A percentile compares a stretch with the other conserved stretches of the same genome.
These are phyloP conservation scores for Hipparchia sbordonii DNA, from an alignment of 2,888 invertebrate species.

Conservation along the genomic window DNA sequence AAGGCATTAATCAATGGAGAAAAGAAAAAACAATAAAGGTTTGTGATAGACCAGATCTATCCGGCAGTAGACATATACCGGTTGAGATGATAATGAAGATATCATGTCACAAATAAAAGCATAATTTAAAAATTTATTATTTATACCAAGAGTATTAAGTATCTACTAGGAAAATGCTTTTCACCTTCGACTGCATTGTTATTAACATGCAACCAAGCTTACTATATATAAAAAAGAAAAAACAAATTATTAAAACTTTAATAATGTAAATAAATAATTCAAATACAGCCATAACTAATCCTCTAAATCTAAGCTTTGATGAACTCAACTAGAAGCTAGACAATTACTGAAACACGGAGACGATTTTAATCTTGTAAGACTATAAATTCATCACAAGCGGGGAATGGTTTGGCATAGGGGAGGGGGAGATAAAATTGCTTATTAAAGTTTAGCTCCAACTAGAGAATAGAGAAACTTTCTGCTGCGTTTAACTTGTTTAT, in stretches of 20 bases:
- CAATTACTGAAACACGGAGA: conserved; percentile 33
- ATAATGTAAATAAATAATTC: no score
- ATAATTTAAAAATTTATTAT: no score
- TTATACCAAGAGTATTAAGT: no score
- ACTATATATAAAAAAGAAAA: no score
- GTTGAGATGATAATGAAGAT: no score
- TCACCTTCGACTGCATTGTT: no score
- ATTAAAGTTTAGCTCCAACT: conserved; percentile 31
- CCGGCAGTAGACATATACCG: no score
- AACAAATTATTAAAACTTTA: no score
- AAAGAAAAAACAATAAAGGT: not conserved
- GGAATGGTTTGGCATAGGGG: conserved; percentile 15
- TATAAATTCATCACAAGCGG: conserved; percentile 39
- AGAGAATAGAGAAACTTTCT: conserved; percentile 29
- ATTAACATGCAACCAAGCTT: no score
- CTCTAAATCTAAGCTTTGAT: not conserved
- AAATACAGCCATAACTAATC: not conserved
- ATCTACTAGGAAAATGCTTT: no score
- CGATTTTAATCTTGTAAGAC: conserved; percentile 41
- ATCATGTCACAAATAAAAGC: no score
- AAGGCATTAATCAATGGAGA: conserved; percentile 30
- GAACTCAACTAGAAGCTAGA: conserved; percentile 17
- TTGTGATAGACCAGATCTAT: not conserved
- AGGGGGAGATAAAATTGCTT: conserved; percentile 32
- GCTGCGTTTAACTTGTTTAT: conserved; percentile 14